Evolutionary conservation across 1,140 invertebrate species (phyloP), one percentile per base, ranked within the genome.

Genomic region (Papilio dardanus): DNA sequence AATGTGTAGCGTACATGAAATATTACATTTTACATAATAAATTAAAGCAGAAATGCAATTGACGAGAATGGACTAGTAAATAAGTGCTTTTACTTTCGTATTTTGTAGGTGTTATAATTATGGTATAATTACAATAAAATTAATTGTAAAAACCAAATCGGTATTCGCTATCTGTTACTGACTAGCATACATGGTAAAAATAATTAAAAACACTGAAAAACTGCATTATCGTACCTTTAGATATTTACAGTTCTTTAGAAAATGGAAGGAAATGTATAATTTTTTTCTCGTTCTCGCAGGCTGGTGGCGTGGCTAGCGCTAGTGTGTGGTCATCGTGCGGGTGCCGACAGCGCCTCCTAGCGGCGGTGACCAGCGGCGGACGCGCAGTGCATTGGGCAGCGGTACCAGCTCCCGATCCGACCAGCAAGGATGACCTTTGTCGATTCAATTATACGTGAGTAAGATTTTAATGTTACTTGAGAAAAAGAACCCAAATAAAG

Each of bases 311-410:
- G 77, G 95, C 95, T 2, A 94, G 94, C 76, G 95, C 94, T 2
- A 94, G 93, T 66, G 94, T 96, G 4, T 92, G 95, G 81, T 95
- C 95, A 0, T 95, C 95, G 0, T 96, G 95, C 83, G 94, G 95
- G 6, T 95, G 95, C 79, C 94, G 95, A 21, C 90, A 94, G 66
- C 93, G 95, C 50, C 83, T 95, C 6, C 93, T 95, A 75, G 92
- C 92, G 3, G 94, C 95, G 3, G 94, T 96, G 14, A 95, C 95
- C 19, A 95, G 95, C 16, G 94, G 95, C 46, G 95, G 95, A 0
- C 91, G 94, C 21, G 94, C 95, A 0, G 95, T 95, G 0, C 94
- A 95, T 77, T 95, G 95, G 95, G 88, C 89, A 24, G 83, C 89
- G 31, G 87, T 94, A 71, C 87, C 94, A 75, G 86, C 93, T 79